Conservation (phyloP, 2,113 vertebrate species). For the Calyptomena viridis region DNA sequence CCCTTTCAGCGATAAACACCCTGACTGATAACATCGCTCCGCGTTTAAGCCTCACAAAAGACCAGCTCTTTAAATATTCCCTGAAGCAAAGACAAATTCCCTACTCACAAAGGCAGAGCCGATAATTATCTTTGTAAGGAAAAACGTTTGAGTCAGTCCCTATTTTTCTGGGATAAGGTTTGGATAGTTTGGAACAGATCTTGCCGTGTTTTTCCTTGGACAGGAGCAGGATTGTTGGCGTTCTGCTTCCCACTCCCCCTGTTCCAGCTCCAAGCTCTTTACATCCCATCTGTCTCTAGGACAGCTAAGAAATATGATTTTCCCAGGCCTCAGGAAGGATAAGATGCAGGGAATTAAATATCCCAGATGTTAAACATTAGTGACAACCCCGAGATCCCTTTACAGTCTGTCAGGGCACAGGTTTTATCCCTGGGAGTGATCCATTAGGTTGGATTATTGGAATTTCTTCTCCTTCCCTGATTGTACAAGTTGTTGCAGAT, state of each 20-base stretch:
- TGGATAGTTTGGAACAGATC: neutral
- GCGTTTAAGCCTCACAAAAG: neutral
- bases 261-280: neutral
- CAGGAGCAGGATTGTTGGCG: neutral
- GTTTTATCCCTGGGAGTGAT: neutral
- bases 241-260: too few relatives aligned
- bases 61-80: constrained; percentile 60
- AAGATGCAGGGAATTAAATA: constrained; percentile 16
- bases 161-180: neutral
- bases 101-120: constrained; percentile 4
- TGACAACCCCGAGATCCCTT: neutral
- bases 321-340: neutral
- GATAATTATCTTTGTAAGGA: neutral
- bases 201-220: neutral
- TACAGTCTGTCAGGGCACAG: neutral
- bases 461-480: neutral
- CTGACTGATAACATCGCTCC: neutral
- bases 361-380: constrained; percentile 12
- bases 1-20: neutral
- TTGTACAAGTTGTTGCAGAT: neutral
- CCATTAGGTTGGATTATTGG: neutral
- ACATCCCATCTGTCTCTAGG: constrained; percentile 35
- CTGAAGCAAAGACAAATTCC: too few relatives aligned
- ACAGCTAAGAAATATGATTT: neutral
- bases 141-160: too few relatives aligned